Conservation (phyloP, 2,888 invertebrate genomes). For the Pachliopta kotzebuea region DNA sequence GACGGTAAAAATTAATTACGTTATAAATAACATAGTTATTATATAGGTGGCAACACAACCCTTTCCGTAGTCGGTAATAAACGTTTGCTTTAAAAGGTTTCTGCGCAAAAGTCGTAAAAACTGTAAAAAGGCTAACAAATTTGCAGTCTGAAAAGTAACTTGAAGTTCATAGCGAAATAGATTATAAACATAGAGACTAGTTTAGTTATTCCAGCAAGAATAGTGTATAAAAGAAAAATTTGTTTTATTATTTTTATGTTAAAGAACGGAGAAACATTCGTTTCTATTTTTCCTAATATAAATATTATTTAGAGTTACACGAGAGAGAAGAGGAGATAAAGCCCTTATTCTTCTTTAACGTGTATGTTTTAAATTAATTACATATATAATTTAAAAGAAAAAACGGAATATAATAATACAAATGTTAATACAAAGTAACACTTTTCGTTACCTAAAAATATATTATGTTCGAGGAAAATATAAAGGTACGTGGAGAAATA, state of each 20-base stretch:
- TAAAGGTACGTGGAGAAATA: neutral
- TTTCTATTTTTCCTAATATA: neutral
- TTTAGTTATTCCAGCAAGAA: constrained; percentile 33
- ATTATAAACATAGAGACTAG: constrained; percentile 56
- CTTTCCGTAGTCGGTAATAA: constrained; percentile 20
- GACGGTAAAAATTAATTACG: no score
- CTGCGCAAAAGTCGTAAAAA: constrained; percentile 22
- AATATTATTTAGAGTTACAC: neutral
- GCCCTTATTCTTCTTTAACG: no score
- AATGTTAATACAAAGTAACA: neutral
- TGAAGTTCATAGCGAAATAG: constrained; percentile 49
- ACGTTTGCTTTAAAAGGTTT: constrained; percentile 21
- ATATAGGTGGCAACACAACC: constrained; percentile 5
- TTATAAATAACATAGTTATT: neutral
- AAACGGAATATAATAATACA: no score
- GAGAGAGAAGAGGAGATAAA: no score
- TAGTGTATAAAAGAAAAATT: constrained; percentile 22
- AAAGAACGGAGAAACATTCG: neutral
- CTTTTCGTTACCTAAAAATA: neutral
- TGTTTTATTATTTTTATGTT: neutral
- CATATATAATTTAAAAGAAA: no score
- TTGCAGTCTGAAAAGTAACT: constrained; percentile 42
- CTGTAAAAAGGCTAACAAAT: constrained; percentile 37
- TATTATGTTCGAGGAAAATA: neutral
- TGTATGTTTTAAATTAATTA: no score